Conservation (phyloP, 37 sponge, comb jelly and placozoan genomes). For the Tethya wilhelma region DNA sequence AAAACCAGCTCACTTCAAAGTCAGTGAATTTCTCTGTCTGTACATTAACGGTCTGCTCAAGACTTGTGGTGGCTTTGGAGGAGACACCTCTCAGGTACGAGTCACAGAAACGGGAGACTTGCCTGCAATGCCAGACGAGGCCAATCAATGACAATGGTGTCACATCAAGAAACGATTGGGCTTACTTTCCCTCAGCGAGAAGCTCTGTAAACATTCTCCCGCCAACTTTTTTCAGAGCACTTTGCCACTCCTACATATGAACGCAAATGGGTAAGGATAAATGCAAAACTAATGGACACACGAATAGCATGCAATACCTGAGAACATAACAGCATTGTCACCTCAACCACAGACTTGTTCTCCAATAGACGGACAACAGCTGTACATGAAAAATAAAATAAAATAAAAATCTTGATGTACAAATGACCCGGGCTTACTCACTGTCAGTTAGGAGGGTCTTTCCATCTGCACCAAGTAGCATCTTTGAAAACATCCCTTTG, state of each 20-base stretch:
- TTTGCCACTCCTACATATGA: slow-evolving; percentile 63
- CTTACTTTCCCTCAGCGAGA: slow-evolving; percentile 75
- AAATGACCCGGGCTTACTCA: background rate
- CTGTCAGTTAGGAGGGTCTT: slow-evolving; percentile 62
- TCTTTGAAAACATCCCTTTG: slow-evolving; percentile 31
- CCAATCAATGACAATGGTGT: background rate
- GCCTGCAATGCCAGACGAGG: slow-evolving; percentile 1
- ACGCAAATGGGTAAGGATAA: too few species aligned
- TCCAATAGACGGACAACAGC: slow-evolving; percentile 47
- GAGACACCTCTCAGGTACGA: slow-evolving; percentile 44
- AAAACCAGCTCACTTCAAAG: slow-evolving; percentile 35
- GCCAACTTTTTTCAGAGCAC: slow-evolving; percentile 41
- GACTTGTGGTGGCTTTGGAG: slow-evolving; percentile 7
- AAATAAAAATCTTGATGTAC: background rate
- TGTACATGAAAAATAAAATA: too few species aligned
- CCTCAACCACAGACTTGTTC: slow-evolving; percentile 59
- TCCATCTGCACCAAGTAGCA: slow-evolving; percentile 53
- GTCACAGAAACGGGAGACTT: slow-evolving; percentile 33
- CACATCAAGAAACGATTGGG: background rate
- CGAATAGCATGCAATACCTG: slow-evolving; percentile 79
- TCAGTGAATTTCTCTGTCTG: slow-evolving; percentile 41
- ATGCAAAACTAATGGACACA: too few species aligned
- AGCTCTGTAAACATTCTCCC: slow-evolving; percentile 64
- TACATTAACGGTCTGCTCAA: slow-evolving; percentile 12
- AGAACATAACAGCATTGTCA: slow-evolving; percentile 88